These are phyloP conservation scores for Phataginus tetradactyla DNA, from an alignment of 2,797 vertebrate genomes.

Conservation along the genomic window DNA sequence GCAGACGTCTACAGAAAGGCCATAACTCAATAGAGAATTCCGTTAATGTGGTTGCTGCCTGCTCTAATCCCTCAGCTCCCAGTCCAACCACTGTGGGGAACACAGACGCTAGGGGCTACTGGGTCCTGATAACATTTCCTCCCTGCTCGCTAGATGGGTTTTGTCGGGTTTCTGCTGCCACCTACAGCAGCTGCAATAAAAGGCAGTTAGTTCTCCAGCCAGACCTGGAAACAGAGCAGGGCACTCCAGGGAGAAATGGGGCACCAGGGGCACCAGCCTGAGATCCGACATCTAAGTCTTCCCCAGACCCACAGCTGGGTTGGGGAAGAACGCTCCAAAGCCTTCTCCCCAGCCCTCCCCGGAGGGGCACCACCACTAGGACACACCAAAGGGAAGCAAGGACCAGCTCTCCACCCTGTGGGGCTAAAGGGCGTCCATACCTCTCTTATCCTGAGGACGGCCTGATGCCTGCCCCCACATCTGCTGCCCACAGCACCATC, in stretches of 20 bases:
- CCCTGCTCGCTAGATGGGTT: conserved; percentile 36
- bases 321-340: background rate
- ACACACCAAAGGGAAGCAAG: background rate
- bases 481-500: background rate
- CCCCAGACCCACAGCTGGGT: background rate
- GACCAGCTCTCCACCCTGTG: background rate
- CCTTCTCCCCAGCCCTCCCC: background rate
- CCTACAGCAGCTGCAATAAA: conserved; percentile 84
- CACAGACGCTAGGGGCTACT: conserved; percentile 30
- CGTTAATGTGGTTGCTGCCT: conserved; percentile 57
- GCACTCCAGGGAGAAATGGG: background rate
- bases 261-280: background rate
- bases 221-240: background rate
- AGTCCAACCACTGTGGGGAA: conserved; percentile 38
- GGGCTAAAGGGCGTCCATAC: background rate
- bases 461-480: background rate
- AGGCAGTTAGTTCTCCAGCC: conserved; percentile 71
- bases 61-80: conserved; percentile 59
- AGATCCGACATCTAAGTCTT: background rate
- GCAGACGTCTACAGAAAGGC: conserved; percentile 2
- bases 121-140: conserved; percentile 43
- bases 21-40: conserved; percentile 68
- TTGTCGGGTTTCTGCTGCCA: conserved; percentile 87
- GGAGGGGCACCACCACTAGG: background rate
- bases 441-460: background rate